Conservation (phyloP, 2,797 vertebrate genomes). For the Myotis planiceps region DNA sequence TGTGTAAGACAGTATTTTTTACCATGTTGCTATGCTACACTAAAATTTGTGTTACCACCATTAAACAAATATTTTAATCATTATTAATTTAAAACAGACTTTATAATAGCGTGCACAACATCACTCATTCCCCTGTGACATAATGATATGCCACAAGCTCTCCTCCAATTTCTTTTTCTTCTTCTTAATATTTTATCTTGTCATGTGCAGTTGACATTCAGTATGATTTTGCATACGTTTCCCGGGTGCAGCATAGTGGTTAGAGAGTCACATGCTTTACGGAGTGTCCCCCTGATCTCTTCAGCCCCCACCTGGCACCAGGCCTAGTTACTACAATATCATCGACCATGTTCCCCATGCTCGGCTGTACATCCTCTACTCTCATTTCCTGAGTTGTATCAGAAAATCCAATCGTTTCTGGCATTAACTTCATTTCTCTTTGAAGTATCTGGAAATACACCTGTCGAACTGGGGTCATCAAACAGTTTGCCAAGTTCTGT, state of each 20-base stretch:
- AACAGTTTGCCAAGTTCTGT: not conserved
- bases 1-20: not conserved
- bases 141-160: not conserved
- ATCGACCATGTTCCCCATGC: not conserved
- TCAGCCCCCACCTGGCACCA: not conserved
- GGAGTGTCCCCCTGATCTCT: not conserved
- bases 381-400: not conserved
- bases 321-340: too few species aligned
- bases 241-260: fast-evolving
- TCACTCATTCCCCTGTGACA: not conserved
- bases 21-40: not conserved
- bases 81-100: not conserved
- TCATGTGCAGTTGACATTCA: not conserved
- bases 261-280: not conserved
- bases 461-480: not conserved
- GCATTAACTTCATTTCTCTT: not conserved
- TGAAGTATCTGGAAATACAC: not conserved
- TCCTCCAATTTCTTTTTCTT: not conserved
- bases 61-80: not conserved
- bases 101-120: not conserved
- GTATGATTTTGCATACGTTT: not conserved
- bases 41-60: not conserved
- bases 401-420: not conserved
- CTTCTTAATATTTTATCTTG: not conserved
- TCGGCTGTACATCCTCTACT: not conserved